These are phyloP conservation scores for Aporophyla nigra DNA, from an alignment of 2,888 invertebrate species.

Conservation along the genomic window DNA sequence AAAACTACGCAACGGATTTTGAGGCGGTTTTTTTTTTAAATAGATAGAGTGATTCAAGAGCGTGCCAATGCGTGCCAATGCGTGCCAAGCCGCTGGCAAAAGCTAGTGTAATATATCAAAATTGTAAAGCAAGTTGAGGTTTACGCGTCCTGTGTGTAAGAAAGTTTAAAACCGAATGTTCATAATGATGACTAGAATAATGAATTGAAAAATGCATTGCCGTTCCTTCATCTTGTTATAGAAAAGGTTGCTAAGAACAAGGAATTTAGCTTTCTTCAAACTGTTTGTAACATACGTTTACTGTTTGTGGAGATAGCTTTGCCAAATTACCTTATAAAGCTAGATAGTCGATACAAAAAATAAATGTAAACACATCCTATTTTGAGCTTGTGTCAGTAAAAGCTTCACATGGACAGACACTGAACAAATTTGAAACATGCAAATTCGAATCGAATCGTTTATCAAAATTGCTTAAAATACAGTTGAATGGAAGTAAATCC, in stretches of 20 bases:
- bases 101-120: neutral
- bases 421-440: neutral
- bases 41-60: no score
- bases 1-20: no score
- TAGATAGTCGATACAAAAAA: neutral
- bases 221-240: neutral
- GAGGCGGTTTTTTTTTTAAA: neutral
- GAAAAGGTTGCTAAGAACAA: neutral
- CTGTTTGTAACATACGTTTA: neutral
- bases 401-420: no score
- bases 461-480: slow-evolving; percentile 7
- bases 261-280: neutral
- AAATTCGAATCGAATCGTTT: neutral
- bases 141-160: slow-evolving; percentile 38
- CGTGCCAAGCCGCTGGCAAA: no score
- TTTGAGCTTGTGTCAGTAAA: no score
- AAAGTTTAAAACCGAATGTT: slow-evolving; percentile 1
- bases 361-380: neutral
- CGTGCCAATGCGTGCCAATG: no score
- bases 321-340: neutral
- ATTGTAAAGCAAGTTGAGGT: slow-evolving; percentile 25
- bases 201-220: neutral
- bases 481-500: slow-evolving; percentile 2
- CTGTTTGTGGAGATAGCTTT: neutral
- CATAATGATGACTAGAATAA: neutral